Conservation (phyloP, 2,888 invertebrate species). For the Athripsodes cinereus region DNA sequence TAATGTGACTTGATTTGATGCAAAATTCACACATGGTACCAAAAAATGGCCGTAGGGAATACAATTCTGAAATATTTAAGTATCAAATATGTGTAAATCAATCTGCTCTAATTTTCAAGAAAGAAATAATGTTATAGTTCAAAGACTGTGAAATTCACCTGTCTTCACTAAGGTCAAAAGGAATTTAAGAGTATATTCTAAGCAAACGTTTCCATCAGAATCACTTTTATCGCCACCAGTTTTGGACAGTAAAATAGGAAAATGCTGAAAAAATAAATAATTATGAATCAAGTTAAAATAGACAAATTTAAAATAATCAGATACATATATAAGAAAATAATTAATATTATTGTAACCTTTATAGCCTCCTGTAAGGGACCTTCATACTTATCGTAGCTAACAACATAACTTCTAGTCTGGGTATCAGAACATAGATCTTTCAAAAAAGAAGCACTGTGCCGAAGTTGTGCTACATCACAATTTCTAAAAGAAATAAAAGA, state of each 20-base stretch:
- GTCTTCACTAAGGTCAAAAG: slow-evolving; percentile 11
- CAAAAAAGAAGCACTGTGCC: slow-evolving; percentile 44
- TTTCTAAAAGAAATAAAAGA: slow-evolving; percentile 34
- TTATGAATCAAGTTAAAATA: background rate
- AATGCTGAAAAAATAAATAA: slow-evolving; percentile 7
- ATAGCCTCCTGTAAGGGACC: slow-evolving; percentile 35
- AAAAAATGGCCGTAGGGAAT: slow-evolving; percentile 36
- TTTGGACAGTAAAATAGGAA: slow-evolving; percentile 11
- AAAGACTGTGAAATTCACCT: slow-evolving; percentile 6
- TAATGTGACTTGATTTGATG: slow-evolving; percentile 37
- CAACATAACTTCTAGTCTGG: slow-evolving; percentile 37
- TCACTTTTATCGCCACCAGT: slow-evolving; percentile 11
- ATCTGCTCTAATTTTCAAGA: no score
- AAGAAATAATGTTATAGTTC: no score
- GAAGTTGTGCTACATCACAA: slow-evolving; percentile 38
- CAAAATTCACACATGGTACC: slow-evolving; percentile 37
- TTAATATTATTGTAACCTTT: slow-evolving; percentile 35
- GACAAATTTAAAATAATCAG: no score
- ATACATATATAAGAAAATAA: no score
- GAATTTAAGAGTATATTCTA: slow-evolving; percentile 16
- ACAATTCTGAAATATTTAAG: slow-evolving; percentile 37
- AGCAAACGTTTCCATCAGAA: slow-evolving; percentile 11
- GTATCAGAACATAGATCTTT: slow-evolving; percentile 40
- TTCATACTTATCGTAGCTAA: slow-evolving; percentile 40
- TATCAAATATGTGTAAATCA: no score